These are phyloP conservation scores for Halcyon leucocephala DNA, from an alignment of 2,797 vertebrate genomes.

Conservation along the genomic window DNA sequence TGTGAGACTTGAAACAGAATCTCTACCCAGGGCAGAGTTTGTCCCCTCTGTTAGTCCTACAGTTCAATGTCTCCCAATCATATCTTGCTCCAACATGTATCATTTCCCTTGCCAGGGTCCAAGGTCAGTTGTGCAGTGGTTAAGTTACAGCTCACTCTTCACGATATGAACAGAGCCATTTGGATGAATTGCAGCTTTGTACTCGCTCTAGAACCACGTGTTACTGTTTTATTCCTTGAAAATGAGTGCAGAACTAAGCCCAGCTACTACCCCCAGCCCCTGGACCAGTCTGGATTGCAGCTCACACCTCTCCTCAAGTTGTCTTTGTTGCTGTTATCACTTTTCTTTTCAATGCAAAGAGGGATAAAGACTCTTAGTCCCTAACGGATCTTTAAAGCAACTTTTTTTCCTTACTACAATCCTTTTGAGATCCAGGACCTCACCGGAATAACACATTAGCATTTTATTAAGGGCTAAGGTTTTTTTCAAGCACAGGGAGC, in stretches of 20 bases:
- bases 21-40: conserved; percentile 63
- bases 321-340: neutral
- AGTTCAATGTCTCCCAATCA: neutral
- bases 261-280: neutral
- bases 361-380: neutral
- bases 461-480: neutral
- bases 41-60: neutral
- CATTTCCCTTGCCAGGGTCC: neutral
- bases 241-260: neutral
- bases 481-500: neutral
- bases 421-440: neutral
- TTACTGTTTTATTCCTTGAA: neutral
- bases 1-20: conserved; percentile 53
- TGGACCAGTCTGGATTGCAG: neutral
- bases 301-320: neutral
- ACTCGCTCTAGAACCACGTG: neutral
- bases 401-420: neutral
- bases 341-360: neutral
- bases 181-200: conserved; percentile 6
- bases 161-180: neutral
- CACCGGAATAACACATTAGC: neutral
- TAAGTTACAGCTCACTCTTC: neutral
- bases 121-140: neutral
- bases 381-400: neutral
- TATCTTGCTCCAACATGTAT: neutral